Base-by-base conservation (phyloP, 1,140 invertebrate genomes). In the Idris sp. region DNA sequence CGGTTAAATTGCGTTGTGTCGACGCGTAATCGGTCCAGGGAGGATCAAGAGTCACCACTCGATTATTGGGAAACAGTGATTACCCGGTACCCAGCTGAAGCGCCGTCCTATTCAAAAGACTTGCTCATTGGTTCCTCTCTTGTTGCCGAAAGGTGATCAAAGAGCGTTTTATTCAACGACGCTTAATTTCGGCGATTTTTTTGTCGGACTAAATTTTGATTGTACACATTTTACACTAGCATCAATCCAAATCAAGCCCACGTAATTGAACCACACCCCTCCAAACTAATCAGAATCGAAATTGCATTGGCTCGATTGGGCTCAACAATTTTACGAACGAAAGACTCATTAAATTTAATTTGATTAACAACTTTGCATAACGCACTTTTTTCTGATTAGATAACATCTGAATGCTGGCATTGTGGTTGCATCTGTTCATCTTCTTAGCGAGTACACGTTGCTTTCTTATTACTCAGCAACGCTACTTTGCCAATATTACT, bases 21-120 rank as follows among this genome's bases (percentile, higher is more conserved):
- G 65, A 71, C 59, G 69, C 69, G 64, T 69, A 73, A 69, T 73
- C 67, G 56, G 51, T 46, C 41, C 56, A 58, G 61, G 33, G 74
- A 68, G n/a, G 62, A 72, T 54, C 61, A 58, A 76, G 68, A 65
- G 62, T 76, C 62, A 56, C 67, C 51, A 64, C 43, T 72, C 51
- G 56, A 72, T 76, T 76, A 76, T 68, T 64, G 62, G 74, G 74
- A 76, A 68, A 72, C 68, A 72, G 40, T 61, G 74, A 76, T 72
- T 67, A 49, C 62, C 49, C 61, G 35, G 49, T 46, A 56, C 62
- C 62, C 16, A 62, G 59, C 33, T 40, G 11, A 48, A 40, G 51
- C 38, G 67, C 11, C 2, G 35, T 43, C 19, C 61, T 64, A 62
- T 72, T 72, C 56, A 71, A 76, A 74, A 71, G 67, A 71, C 54